Conservation (phyloP, 2,113 vertebrate species). For the Gobio gobio region DNA sequence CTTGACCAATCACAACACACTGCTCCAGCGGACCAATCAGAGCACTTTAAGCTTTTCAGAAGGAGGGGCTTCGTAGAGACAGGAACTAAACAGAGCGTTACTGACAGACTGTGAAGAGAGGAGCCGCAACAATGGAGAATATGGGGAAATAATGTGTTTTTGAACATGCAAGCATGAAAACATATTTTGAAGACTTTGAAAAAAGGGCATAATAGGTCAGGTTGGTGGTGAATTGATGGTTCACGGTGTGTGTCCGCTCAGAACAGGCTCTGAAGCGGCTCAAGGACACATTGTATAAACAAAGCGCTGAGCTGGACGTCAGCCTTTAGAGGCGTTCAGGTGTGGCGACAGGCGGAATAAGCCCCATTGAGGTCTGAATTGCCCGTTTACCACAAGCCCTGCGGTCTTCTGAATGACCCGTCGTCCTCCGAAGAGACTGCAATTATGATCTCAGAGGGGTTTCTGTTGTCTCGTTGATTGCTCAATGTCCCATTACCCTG, state of each 20-base stretch:
- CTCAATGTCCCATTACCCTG: slow-evolving; percentile 20
- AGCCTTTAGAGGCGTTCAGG: slow-evolving; percentile 27
- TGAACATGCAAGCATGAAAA: no score
- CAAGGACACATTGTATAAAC: slow-evolving; percentile 14
- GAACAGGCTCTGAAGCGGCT: slow-evolving; percentile 7
- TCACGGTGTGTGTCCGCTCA: not conserved
- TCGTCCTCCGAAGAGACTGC: slow-evolving; percentile 9
- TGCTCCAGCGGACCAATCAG: no score
- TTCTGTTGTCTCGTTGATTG: slow-evolving; percentile 1
- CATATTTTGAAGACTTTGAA: no score
- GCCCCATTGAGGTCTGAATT: slow-evolving; percentile 25
- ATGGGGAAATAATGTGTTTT: no score
- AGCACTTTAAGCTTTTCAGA: no score
- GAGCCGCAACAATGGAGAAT: no score
- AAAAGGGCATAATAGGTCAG: not conserved
- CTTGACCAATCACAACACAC: no score
- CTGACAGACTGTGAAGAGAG: no score
- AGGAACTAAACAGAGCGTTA: no score
- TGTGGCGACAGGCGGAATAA: slow-evolving; percentile 27
- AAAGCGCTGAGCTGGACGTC: slow-evolving; percentile 32
- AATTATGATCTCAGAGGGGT: slow-evolving; percentile 41
- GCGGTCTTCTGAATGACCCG: not conserved
- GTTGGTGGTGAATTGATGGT: slow-evolving; percentile 3
- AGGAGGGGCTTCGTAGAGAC: no score
- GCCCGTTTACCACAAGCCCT: not conserved